Evolutionary conservation across 1,140 invertebrate genomes (phyloP), one percentile per base, ranked within the genome.

Genomic region (Aphelenchoides besseyi): DNA sequence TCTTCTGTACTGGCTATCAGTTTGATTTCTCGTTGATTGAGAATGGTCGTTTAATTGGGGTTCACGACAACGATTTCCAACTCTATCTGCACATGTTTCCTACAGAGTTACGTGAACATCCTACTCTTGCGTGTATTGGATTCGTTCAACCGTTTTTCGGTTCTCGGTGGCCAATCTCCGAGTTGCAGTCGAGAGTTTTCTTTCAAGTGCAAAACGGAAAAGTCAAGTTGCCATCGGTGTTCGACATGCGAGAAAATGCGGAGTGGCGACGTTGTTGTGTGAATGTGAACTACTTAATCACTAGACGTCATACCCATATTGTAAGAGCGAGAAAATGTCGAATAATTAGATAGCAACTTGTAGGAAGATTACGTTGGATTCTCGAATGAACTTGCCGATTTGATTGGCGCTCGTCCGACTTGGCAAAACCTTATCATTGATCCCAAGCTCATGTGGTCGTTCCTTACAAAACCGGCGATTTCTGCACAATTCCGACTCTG

Each of bases 71-170:
- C 53, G 68, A 67, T 1, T 9, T 64, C n/a, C 33, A 69, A 0
- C 18, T 67, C 3, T 70, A 63, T 54, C 23, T 70, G 12, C 66
- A 70, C 33, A 70, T 70, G 69, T 69, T 69, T 55, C 16, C 52
- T 26, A 28, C 53, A 0, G 36, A 63, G n/a, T 41, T 57, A 18
- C 2, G 18, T n/a, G 33, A 64, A 12, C 55, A 67, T 12, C 26
- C 29, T 30, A 69, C 55, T 18, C 18, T 70, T 9, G 69, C 59
- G 9, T 35, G 33, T 41, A 36, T 70, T 18, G 69, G 69, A 28
- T 55, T 70, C 9, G 69, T 67, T 12, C 55, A 70, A 23, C 69
- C 69, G 9, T 37, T 26, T 18, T 53, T 66, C 1, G 69, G 69
- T 0, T 67, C 35, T 0, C 30, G 29, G 30, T 33, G 66, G 29